Evolutionary conservation across 1,140 invertebrate species (phyloP), one percentile per base, ranked within the genome.

Genomic region (Lordiphosa stackelbergi): DNA sequence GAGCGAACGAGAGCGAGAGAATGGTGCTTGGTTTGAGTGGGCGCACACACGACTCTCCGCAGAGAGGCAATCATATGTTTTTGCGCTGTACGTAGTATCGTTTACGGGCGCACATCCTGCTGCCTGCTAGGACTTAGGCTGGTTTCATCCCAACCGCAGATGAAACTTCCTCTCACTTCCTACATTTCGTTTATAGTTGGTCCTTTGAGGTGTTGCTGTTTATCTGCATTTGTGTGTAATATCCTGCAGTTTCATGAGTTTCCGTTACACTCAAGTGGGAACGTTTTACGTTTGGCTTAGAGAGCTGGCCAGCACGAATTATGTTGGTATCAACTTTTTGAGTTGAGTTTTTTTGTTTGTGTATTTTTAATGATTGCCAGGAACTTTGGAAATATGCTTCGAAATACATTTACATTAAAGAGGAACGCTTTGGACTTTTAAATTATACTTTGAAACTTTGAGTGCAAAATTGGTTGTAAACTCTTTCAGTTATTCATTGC

Each of bases 141-240:
- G 64, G 59, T 64, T 60, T 65, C 61, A 55, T 81, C 55, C 36
- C 61, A 59, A 77, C 75, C 75, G 57, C 75, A 81, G 60, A 59
- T 72, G 72, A 70, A 77, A 72, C 78, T 78, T 81, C 70, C 75
- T 83, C 75, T 83, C 64, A 69, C 69, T 81, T 81, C 77, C 75
- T 66, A 49, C 47, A 58, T 72, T 71, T 81, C 75, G 47, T 55
- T 71, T 75, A 72, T 63, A 68, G 54, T 51, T 52, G 54, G 19
- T 36, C n/a, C 9, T 11, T 46, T 64, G 51, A 58, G 62, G 55
- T 69, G 66, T 71, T 54, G 28, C 42, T 66, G 28, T 62, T 47
- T 70, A 63, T 60, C 57, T 53, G 58, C 69, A 60, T 69, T 69
- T 66, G 77, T 81, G 78, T 81, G 71, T 66, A 83, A 81, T 81